phyloP scores from a whole-genome alignment of 1,140 invertebrate species.

The Phthorimaea operculella region DNA sequence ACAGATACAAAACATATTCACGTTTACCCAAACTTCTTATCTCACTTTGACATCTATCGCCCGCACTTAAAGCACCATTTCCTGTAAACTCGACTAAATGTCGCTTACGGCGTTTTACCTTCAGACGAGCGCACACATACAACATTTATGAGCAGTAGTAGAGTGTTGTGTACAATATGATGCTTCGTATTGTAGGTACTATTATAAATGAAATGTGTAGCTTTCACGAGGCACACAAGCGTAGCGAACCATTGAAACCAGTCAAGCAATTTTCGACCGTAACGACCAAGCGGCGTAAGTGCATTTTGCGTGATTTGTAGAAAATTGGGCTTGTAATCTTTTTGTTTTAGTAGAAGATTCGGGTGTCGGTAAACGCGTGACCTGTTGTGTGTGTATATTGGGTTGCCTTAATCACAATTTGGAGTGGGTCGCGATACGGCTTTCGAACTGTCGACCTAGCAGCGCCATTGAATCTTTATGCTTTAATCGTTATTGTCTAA shows the following conservation, averaged over 20 bases:
- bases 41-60: neutral
- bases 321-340: constrained; percentile 28
- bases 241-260: constrained; percentile 16
- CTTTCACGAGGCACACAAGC: constrained; percentile 62
- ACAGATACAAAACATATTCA: constrained; percentile 48
- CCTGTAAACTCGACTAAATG: neutral
- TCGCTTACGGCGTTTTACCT: constrained; percentile 20
- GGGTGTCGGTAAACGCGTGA: constrained; percentile 60
- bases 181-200: constrained; percentile 57
- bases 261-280: neutral
- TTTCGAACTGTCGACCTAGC: constrained; percentile 54
- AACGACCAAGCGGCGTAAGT: neutral
- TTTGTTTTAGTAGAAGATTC: constrained; percentile 25
- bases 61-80: neutral
- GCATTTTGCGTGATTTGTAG: neutral
- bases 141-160: constrained; percentile 48
- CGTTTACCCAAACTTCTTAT: constrained; percentile 17
- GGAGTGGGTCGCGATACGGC: constrained; percentile 60
- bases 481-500: constrained; percentile 11
- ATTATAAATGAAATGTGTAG: constrained; percentile 66
- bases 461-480: constrained; percentile 50
- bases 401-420: constrained; percentile 66
- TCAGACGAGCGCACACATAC: constrained; percentile 35
- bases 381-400: constrained; percentile 67
- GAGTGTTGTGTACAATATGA: constrained; percentile 62